Evolutionary conservation across 2,888 invertebrate genomes (phyloP).

Genomic region (Sesia bembeciformis): DNA sequence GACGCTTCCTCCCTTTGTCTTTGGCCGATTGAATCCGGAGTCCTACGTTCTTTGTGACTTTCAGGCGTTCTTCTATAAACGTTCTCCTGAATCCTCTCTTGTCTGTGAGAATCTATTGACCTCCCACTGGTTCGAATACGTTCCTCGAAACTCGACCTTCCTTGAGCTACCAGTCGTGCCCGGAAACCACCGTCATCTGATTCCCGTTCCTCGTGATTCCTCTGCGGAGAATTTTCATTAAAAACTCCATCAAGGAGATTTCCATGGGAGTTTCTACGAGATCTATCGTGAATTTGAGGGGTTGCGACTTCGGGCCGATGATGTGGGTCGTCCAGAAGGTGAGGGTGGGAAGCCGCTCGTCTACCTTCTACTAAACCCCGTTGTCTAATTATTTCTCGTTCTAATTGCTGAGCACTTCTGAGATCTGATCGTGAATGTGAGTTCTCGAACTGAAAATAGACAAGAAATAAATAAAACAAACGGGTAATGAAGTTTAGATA

Average conservation of each 20-base stretch:
- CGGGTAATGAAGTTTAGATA: too few relatives aligned
- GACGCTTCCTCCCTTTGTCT: constrained; percentile 47
- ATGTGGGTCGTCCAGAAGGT: constrained; percentile 70
- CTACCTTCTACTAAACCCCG: constrained; percentile 72
- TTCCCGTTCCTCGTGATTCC: constrained; percentile 62
- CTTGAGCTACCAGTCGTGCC: constrained; percentile 50
- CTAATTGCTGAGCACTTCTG: constrained; percentile 77
- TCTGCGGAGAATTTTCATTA: constrained; percentile 34
- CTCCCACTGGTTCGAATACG: constrained; percentile 60
- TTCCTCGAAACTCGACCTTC: constrained; percentile 56
- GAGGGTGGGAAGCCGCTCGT: constrained; percentile 79
- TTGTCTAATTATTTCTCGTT: constrained; percentile 74
- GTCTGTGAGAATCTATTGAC: constrained; percentile 48
- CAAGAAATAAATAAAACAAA: too few relatives aligned
- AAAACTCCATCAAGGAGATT: constrained; percentile 71
- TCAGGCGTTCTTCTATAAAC: constrained; percentile 57
- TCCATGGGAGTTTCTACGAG: constrained; percentile 75
- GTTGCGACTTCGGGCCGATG: constrained; percentile 46
- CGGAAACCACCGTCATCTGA: constrained; percentile 78
- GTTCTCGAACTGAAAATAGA: constrained; percentile 52
- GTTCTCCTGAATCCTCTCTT: constrained; percentile 36
- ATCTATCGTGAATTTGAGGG: constrained; percentile 50
- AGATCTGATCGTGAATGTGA: constrained; percentile 65
- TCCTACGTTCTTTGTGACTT: constrained; percentile 35
- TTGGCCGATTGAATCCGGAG: constrained; percentile 47